Percentiles rank a stretch among this genome's conserved stretches.
Conservation (phyloP, 53 echinoderm and acorn worm genomes). For the Crossaster papposus region DNA sequence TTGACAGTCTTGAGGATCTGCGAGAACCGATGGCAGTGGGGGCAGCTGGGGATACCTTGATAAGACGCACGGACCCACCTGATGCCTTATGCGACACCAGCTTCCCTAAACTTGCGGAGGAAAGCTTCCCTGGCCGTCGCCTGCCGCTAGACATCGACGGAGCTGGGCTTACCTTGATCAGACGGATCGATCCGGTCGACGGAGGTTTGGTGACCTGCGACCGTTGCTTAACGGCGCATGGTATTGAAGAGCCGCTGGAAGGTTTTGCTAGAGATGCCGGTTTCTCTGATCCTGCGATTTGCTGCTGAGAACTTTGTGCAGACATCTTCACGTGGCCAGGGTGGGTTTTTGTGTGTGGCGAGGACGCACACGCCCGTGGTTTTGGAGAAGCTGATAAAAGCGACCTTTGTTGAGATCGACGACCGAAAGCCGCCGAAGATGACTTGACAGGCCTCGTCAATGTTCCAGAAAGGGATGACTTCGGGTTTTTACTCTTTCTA, state of each 20-base stretch:
- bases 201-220: slow-evolving; percentile 43
- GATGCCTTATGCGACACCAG: slow-evolving; percentile 13
- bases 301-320: not conserved
- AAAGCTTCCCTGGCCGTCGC: slow-evolving; percentile 12
- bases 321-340: not conserved
- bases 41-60: slow-evolving; percentile 46
- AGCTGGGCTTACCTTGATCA: slow-evolving; percentile 51
- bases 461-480: not conserved
- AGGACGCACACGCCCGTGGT: not conserved
- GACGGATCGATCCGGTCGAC: slow-evolving; percentile 51
- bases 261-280: not conserved
- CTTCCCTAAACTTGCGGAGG: slow-evolving; percentile 14
- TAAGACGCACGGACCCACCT: slow-evolving; percentile 44
- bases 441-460: slow-evolving; percentile 10
- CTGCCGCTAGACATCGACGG: slow-evolving; percentile 51
- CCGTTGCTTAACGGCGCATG: slow-evolving; percentile 1
- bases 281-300: not conserved
- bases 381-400: slow-evolving; percentile 25
- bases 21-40: slow-evolving; percentile 36
- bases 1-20: not conserved
- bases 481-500: not conserved
- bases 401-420: slow-evolving; percentile 3
- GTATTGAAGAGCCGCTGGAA: not conserved
- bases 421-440: not conserved
- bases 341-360: slow-evolving; percentile 10